These are phyloP conservation scores for Cantharis rufa DNA, from an alignment of 2,888 invertebrate genomes.

Conservation along the genomic window DNA sequence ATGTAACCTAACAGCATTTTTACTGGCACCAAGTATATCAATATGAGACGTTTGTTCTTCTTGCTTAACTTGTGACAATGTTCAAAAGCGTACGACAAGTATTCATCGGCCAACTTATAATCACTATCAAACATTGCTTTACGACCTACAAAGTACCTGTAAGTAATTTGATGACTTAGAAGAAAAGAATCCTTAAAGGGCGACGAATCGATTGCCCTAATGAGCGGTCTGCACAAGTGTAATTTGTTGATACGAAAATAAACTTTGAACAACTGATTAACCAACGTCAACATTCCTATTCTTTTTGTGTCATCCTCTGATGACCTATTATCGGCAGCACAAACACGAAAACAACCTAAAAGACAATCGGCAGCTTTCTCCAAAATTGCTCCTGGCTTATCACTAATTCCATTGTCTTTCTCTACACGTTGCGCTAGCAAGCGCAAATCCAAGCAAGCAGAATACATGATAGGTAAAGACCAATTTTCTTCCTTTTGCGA, in stretches of 20 bases:
- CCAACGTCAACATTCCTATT: conserved; percentile 93
- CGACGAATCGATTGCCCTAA: conserved; percentile 94
- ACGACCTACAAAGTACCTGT: conserved; percentile 94
- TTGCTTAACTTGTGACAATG: conserved; percentile 80
- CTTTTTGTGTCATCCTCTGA: conserved; percentile 91
- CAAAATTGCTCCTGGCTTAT: conserved; percentile 71
- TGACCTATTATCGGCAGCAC: conserved; percentile 91
- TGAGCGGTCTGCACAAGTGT: conserved; percentile 90
- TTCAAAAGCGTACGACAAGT: conserved; percentile 89
- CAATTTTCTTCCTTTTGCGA: conserved; percentile 93
- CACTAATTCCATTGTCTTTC: conserved; percentile 57
- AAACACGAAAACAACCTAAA: conserved; percentile 92
- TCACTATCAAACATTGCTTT: conserved; percentile 99
- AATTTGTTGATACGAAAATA: conserved; percentile 80
- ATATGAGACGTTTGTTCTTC: conserved; percentile 88
- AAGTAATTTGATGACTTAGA: conserved; percentile 92
- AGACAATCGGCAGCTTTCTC: conserved; percentile 94
- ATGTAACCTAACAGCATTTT: conserved; percentile 96
- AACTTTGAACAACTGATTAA: conserved; percentile 97
- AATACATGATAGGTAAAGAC: conserved; percentile 93
- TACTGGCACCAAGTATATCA: conserved; percentile 94
- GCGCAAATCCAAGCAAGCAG: conserved; percentile 85
- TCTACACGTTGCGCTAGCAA: conserved; percentile 83
- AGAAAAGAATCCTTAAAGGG: conserved; percentile 88
- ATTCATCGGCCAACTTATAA: conserved; percentile 90